Conservation (phyloP, 2,888 invertebrate species). For the Kuschelorhynchus macadamiae region DNA sequence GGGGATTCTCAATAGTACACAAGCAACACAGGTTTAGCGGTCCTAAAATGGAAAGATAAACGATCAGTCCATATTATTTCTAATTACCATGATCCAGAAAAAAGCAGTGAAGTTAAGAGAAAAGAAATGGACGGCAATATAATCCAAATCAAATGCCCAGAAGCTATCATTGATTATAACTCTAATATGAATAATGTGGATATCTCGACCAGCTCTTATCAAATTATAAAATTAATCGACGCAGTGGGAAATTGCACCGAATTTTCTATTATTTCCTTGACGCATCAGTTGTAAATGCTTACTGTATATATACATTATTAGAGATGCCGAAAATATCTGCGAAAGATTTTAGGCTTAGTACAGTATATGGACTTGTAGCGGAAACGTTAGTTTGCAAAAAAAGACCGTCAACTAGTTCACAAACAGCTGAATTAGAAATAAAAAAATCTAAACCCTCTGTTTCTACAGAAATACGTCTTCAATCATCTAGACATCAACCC, state of each 20-base stretch:
- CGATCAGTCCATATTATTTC: conserved; percentile 45
- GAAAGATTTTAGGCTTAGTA: too few relatives aligned
- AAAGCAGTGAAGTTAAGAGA: not conserved
- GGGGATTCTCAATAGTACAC: conserved; percentile 50
- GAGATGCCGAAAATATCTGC: too few relatives aligned
- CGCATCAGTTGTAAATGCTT: too few relatives aligned
- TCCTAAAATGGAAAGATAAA: conserved; percentile 57
- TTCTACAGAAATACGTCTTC: not conserved
- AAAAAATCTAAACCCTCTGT: conserved; percentile 9
- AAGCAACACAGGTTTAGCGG: conserved; percentile 53
- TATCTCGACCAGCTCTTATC: conserved; percentile 33
- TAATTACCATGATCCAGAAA: conserved; percentile 16
- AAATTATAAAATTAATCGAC: conserved; percentile 34
- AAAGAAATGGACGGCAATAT: conserved; percentile 4
- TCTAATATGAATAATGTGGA: conserved; percentile 35
- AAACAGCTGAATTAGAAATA: not conserved
- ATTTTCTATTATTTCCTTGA: not conserved
- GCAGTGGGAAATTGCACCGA: conserved; percentile 19
- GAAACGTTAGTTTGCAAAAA: too few relatives aligned
- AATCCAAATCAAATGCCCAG: conserved; percentile 14
- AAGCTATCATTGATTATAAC: conserved; percentile 26
- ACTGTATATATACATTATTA: too few relatives aligned
- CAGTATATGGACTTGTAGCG: too few relatives aligned
- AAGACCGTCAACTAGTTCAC: too few relatives aligned
- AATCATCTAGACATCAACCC: conserved; percentile 1